A percentile compares a stretch with the other conserved stretches of the same genome.
These are phyloP conservation scores for Atta texana DNA, from an alignment of 1,140 invertebrate genomes.

Conservation along the genomic window DNA sequence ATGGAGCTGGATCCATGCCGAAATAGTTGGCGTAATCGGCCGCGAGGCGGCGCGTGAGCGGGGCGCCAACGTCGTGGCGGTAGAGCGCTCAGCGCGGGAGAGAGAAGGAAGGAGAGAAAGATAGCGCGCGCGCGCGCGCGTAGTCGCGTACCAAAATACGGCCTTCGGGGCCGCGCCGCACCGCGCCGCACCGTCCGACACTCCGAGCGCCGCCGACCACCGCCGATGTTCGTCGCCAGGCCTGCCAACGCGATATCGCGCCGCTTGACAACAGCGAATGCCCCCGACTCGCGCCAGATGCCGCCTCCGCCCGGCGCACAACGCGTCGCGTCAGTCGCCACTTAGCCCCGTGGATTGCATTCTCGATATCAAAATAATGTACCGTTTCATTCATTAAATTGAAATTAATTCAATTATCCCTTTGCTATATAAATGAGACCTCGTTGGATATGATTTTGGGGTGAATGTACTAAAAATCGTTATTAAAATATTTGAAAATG, in stretches of 20 bases:
- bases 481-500: neutral
- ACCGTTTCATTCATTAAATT: constrained; percentile 16
- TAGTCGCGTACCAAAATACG: constrained; percentile 1
- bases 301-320: neutral
- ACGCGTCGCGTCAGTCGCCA: neutral
- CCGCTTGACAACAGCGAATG: constrained; percentile 53
- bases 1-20: constrained; percentile 81
- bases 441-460: neutral
- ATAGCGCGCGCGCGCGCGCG: neutral
- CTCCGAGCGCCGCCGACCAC: too few relatives aligned
- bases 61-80: neutral
- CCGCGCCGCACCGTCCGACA: neutral
- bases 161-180: constrained; percentile 34
- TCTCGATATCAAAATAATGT: neutral
- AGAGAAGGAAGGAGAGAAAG: neutral
- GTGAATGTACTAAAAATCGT: neutral
- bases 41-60: constrained; percentile 50
- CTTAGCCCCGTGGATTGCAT: neutral
- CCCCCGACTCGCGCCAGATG: neutral
- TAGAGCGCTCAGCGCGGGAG: neutral
- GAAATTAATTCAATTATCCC: neutral
- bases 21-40: constrained; percentile 71
- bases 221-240: neutral
- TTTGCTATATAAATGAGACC: neutral
- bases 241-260: constrained; percentile 40